Percentiles rank a stretch among this genome's conserved stretches.
Conservation (phyloP, 2,888 invertebrate genomes). For the Rotaria macrura region DNA sequence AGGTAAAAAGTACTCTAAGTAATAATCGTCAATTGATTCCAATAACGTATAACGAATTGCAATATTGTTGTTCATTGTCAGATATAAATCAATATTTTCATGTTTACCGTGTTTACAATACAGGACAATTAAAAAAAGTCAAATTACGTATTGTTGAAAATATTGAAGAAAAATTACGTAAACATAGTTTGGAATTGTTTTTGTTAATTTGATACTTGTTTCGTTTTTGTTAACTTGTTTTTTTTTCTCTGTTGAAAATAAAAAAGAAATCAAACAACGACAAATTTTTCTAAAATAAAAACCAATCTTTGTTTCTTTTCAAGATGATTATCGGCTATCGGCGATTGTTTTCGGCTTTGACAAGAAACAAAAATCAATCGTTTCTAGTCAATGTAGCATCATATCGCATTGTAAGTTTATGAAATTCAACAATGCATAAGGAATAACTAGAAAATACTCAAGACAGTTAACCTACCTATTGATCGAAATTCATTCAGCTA, state of each 20-base stretch:
- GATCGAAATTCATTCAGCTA: no score
- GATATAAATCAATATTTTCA: background rate
- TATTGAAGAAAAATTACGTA: slow-evolving; percentile 22
- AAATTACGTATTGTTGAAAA: slow-evolving; percentile 25
- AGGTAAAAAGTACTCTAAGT: slow-evolving; percentile 30
- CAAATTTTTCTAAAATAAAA: no score
- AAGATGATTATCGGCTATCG: background rate
- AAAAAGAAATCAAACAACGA: background rate
- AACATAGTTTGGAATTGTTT: slow-evolving; percentile 30
- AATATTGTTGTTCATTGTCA: slow-evolving; percentile 14
- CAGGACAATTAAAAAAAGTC: slow-evolving; percentile 23
- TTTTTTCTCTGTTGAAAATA: background rate
- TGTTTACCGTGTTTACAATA: slow-evolving; percentile 31
- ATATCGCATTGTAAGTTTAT: background rate
- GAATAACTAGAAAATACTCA: no score
- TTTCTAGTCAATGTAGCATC: background rate
- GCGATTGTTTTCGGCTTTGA: background rate
- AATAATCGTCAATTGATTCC: slow-evolving; percentile 26
- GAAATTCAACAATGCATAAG: no score
- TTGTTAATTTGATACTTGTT: slow-evolving; percentile 23
- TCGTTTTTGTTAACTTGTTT: no score
- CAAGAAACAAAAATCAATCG: background rate
- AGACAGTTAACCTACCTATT: no score
- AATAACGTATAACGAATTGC: slow-evolving; percentile 24
- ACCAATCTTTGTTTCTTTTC: no score